These are phyloP conservation scores for Strigops habroptila DNA, from an alignment of 2,113 vertebrate species.

Conservation along the genomic window DNA sequence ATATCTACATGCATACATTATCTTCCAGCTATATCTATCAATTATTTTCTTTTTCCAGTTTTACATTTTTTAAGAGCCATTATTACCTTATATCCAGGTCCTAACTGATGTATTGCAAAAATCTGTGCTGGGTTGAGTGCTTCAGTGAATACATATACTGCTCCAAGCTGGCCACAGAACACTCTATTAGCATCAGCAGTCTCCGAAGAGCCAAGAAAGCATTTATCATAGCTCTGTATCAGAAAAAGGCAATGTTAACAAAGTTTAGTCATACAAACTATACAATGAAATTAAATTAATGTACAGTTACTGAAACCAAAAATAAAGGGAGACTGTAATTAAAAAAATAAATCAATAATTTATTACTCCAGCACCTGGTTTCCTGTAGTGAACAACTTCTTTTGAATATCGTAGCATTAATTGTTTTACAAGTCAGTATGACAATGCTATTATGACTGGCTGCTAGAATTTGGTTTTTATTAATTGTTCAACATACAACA, in stretches of 20 bases:
- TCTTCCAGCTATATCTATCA: background rate
- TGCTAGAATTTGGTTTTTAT: background rate
- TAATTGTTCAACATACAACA: background rate
- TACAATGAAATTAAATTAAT: background rate
- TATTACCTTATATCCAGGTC: conserved; percentile 94
- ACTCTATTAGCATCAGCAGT: conserved; percentile 95
- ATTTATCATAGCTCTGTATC: conserved; percentile 96
- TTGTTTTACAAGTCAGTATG: background rate
- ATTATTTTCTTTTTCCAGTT: background rate
- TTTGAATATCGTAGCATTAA: background rate
- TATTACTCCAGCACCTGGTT: background rate
- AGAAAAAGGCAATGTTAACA: conserved; percentile 1
- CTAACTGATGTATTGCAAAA: conserved; percentile 97
- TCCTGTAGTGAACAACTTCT: background rate
- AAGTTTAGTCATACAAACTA: background rate
- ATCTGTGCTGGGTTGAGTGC: conserved; percentile 97
- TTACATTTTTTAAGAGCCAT: background rate
- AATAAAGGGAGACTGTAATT: background rate
- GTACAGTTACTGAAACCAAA: background rate
- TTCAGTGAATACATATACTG: conserved; percentile 94
- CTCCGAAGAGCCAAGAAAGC: conserved; percentile 97
- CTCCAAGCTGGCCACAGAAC: conserved; percentile 95
- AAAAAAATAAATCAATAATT: background rate
- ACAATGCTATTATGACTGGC: background rate
- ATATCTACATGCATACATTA: background rate